Percentiles rank a stretch among this genome's conserved stretches.
Conservation (phyloP, 1,140 invertebrate species). For the Listronotus oregonensis region DNA sequence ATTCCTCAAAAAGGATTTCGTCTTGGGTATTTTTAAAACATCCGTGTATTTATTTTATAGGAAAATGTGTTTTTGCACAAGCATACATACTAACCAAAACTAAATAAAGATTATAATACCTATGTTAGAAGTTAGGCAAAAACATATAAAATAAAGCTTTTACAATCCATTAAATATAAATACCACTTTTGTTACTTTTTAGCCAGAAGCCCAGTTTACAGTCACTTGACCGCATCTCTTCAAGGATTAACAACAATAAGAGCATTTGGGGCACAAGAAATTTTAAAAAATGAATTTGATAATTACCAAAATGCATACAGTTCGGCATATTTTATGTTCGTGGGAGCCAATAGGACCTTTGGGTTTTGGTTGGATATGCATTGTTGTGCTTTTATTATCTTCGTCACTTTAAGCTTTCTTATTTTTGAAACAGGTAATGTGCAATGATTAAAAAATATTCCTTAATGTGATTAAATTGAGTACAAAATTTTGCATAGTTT, state of each 20-base stretch:
- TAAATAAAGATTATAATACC: too few species aligned
- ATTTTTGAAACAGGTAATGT: conserved; percentile 55
- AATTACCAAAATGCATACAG: conserved; percentile 62
- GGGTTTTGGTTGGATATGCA: conserved; percentile 68
- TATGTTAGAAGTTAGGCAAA: too few species aligned
- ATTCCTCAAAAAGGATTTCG: too few species aligned
- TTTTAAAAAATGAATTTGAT: conserved; percentile 76
- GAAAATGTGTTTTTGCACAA: too few species aligned
- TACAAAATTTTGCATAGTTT: too few species aligned
- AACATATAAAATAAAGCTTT: too few species aligned
- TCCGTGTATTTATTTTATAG: too few species aligned
- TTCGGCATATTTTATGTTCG: conserved; percentile 69
- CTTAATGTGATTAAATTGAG: neutral
- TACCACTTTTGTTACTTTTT: conserved; percentile 35
- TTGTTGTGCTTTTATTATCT: conserved; percentile 69
- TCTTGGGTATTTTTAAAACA: too few species aligned
- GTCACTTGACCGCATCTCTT: conserved; percentile 78
- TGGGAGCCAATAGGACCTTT: conserved; percentile 67
- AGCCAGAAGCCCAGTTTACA: conserved; percentile 81
- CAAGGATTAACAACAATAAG: conserved; percentile 82
- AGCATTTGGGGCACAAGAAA: conserved; percentile 68
- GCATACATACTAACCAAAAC: too few species aligned
- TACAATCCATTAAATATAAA: too few species aligned
- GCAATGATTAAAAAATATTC: too few species aligned
- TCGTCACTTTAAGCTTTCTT: conserved; percentile 63